Conservation (phyloP, 2,797 vertebrate species). For the Rhinogobio ventralis region DNA sequence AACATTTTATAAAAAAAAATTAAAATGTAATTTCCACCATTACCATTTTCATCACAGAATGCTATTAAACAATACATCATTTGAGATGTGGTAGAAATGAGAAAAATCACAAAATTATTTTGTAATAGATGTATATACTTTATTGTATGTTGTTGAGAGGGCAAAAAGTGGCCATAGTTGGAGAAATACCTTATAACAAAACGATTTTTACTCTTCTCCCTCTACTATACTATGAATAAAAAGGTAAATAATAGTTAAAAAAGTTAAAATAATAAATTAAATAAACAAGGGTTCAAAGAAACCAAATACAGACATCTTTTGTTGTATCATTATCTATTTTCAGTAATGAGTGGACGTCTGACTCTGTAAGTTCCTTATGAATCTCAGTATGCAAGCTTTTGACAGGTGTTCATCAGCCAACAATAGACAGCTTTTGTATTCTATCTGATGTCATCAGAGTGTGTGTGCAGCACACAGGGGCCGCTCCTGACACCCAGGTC, state of each 20-base stretch:
- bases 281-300: neutral
- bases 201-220: neutral
- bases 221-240: neutral
- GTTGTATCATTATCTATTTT: conserved; percentile 8
- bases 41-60: neutral
- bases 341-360: neutral
- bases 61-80: neutral
- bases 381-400: conserved; percentile 22
- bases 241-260: too few relatives aligned
- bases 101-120: neutral
- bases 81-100: neutral
- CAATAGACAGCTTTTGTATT: conserved; percentile 58
- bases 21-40: neutral
- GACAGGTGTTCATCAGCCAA: conserved; percentile 54
- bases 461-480: conserved; percentile 49
- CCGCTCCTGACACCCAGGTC: conserved; percentile 84
- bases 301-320: neutral
- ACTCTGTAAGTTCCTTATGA: neutral
- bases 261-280: too few relatives aligned
- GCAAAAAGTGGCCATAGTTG: neutral
- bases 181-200: neutral
- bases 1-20: neutral
- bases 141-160: neutral
- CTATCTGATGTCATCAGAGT: conserved; percentile 65
- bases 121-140: neutral